phyloP scores from a whole-genome alignment of 2,113 vertebrate species.

The Varanus komodoensis region DNA sequence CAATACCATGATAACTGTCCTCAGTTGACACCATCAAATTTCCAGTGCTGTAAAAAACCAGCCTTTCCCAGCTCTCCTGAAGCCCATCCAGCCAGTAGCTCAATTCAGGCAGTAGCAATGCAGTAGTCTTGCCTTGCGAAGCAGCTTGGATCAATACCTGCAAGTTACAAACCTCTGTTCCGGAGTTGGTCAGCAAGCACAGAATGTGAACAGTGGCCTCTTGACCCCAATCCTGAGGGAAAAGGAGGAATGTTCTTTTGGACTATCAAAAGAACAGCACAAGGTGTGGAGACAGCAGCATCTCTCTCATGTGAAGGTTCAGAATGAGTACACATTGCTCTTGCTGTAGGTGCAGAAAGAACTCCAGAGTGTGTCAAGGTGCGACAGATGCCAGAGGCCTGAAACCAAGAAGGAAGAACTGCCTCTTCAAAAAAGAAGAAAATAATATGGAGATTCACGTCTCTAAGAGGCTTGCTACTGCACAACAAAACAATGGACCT shows the following conservation, averaged over 20 bases:
- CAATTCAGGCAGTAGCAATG: slow-evolving; percentile 53
- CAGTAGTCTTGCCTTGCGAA: slow-evolving; percentile 34
- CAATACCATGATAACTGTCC: slow-evolving; percentile 34
- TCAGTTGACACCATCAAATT: slow-evolving; percentile 28
- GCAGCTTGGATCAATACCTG: slow-evolving; percentile 27
- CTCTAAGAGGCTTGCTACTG: too few relatives aligned
- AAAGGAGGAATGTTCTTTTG: background rate
- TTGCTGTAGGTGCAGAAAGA: background rate
- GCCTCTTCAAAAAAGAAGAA: background rate
- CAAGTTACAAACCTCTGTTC: slow-evolving; percentile 34
- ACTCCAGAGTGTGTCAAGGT: background rate
- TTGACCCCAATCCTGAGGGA: background rate
- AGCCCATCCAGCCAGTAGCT: slow-evolving; percentile 49
- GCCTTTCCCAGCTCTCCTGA: background rate
- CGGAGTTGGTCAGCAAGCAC: slow-evolving; percentile 30
- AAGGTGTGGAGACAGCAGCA: slow-evolving; percentile 22
- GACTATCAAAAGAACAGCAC: background rate
- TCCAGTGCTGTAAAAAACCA: slow-evolving; percentile 55
- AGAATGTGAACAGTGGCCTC: slow-evolving; percentile 31
- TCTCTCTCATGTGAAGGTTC: background rate
- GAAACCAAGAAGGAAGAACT: background rate
- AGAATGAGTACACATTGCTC: slow-evolving; percentile 18
- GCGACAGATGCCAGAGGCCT: too few relatives aligned
- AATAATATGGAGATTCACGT: too few relatives aligned
- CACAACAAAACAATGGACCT: too few relatives aligned